Evolutionary conservation across 2,113 vertebrate genomes (phyloP).

Genomic region (Elaphurus davidianus): DNA sequence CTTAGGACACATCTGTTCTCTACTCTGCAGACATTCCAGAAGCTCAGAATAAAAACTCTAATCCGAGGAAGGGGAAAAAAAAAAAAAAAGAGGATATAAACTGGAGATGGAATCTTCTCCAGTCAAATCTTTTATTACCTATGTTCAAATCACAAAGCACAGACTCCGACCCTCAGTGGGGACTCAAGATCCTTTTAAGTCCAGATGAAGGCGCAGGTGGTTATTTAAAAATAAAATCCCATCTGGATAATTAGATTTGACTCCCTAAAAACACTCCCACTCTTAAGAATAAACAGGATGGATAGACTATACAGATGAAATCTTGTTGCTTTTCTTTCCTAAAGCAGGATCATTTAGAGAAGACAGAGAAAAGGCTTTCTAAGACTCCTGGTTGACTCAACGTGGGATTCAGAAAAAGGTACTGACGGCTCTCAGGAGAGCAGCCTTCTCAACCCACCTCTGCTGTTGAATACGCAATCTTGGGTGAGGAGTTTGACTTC

Average conservation of each 20-base stretch:
- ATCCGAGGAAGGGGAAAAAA: not conserved
- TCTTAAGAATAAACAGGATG: not conserved
- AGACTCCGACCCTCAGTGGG: not conserved
- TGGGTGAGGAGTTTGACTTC: not conserved
- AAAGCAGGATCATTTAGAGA: not conserved
- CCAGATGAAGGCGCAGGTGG: not conserved
- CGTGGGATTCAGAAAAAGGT: not conserved
- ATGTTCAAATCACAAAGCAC: not conserved
- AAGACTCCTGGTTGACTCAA: not conserved
- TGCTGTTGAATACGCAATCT: not conserved
- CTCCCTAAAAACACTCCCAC: not conserved
- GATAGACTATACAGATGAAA: not conserved
- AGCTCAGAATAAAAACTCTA: not conserved
- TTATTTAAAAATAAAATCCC: conserved; percentile 36
- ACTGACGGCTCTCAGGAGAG: too few relatives aligned
- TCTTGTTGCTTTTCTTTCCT: not conserved
- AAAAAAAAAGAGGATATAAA: not conserved
- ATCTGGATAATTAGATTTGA: conserved; percentile 20
- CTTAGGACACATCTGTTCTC: not conserved
- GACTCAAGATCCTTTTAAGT: not conserved
- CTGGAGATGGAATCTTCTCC: not conserved
- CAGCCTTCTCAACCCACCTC: not conserved
- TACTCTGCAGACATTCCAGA: not conserved
- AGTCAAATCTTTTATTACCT: not conserved
- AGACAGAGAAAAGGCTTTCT: not conserved